Evolutionary conservation across 2,888 invertebrate species (phyloP).

Genomic region (Slavum lentiscoides): DNA sequence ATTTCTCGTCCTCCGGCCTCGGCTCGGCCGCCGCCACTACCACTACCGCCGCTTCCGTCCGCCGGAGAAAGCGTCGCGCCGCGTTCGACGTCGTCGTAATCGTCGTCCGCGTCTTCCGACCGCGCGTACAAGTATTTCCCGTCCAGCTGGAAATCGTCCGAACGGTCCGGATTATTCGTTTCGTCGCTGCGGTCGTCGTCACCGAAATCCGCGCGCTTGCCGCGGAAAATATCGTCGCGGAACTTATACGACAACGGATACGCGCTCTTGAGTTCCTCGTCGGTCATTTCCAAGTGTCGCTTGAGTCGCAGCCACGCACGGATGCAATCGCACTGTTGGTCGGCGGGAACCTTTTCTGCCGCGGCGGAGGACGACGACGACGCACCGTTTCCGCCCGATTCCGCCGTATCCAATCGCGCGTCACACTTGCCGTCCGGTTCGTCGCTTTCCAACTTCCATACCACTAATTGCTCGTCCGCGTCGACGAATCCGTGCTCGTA

Average conservation of each 20-base stretch:
- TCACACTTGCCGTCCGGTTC: not conserved
- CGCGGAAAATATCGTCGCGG: not conserved
- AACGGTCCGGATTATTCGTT: not conserved
- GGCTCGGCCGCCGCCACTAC: no score
- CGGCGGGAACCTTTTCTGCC: no score
- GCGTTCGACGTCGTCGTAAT: not conserved
- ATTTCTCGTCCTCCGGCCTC: no score
- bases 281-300: not conserved
- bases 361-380: no score
- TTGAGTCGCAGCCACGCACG: not conserved
- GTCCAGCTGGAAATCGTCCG: not conserved
- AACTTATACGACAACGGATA: not conserved
- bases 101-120: not conserved
- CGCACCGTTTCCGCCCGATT: not conserved
- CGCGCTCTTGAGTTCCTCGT: not conserved
- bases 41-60: no score
- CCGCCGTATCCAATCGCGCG: not conserved
- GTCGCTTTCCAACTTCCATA: not conserved
- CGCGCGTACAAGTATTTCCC: not conserved
- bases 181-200: not conserved
- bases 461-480: not conserved
- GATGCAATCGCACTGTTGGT: not conserved
- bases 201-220: not conserved
- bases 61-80: no score
- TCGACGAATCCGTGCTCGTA: not conserved